phyloP scores from a whole-genome alignment of 2,888 invertebrate species.

The Chalcosyrphus nemorum region DNA sequence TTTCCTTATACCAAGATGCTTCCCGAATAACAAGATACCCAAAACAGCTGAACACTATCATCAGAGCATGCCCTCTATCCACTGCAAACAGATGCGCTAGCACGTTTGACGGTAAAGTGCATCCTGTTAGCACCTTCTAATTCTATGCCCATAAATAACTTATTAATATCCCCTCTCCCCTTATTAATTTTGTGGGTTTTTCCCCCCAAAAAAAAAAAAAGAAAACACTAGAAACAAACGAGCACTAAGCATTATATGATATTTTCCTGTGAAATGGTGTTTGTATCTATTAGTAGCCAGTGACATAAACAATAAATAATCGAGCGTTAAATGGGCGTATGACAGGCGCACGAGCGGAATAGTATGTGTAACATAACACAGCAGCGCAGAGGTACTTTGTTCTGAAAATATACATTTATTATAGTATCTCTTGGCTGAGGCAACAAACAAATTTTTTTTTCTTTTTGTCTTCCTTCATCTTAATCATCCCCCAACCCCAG shows the following conservation, averaged over 20 bases:
- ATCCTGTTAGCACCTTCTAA: conserved; percentile 55
- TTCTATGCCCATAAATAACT: conserved; percentile 13
- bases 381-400: conserved; percentile 15
- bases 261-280: conserved; percentile 39
- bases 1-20: too few relatives aligned
- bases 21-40: too few relatives aligned
- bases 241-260: conserved; percentile 34
- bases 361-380: neutral
- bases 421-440: neutral
- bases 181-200: neutral
- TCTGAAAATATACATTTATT: conserved; percentile 31
- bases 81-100: neutral
- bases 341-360: conserved; percentile 54
- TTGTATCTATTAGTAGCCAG: conserved; percentile 69
- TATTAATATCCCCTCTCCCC: neutral
- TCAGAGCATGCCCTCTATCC: neutral
- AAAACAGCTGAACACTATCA: neutral
- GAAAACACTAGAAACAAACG: conserved; percentile 26
- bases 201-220: neutral
- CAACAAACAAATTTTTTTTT: conserved; percentile 2
- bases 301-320: conserved; percentile 67
- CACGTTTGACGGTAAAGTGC: conserved; percentile 15
- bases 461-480: neutral
- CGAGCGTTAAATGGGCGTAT: conserved; percentile 62
- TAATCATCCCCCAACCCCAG: neutral